Percentiles rank a stretch among this genome's conserved stretches.
These are phyloP conservation scores for Pseudotriccus pelzelni DNA, from an alignment of 2,797 vertebrate species.

Conservation along the genomic window DNA sequence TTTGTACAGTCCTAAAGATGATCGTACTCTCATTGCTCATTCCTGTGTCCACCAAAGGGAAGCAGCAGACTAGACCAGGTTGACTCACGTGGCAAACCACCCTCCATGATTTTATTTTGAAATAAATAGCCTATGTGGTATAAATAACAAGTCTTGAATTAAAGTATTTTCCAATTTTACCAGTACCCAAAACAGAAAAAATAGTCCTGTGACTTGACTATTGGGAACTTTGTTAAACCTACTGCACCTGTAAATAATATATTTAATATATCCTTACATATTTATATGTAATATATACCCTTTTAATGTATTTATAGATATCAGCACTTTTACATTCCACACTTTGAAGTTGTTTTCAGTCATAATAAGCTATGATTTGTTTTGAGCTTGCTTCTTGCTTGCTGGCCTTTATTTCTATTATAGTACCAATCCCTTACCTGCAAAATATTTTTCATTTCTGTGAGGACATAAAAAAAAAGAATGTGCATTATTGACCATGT, in stretches of 20 bases:
- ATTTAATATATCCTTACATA: background rate
- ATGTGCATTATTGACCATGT: conserved; percentile 63
- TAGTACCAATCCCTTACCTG: conserved; percentile 43
- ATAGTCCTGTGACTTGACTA: background rate
- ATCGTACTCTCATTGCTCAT: background rate
- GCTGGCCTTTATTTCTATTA: conserved; percentile 57
- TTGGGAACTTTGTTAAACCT: background rate
- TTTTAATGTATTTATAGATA: background rate
- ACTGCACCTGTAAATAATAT: background rate
- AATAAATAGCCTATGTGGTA: background rate
- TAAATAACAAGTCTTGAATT: background rate
- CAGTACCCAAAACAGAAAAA: background rate
- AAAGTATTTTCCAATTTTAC: background rate
- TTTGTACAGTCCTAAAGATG: background rate
- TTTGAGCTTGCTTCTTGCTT: conserved; percentile 42
- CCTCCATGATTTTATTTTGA: background rate
- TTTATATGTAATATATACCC: background rate
- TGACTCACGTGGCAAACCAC: background rate
- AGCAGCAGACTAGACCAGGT: background rate
- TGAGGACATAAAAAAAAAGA: conserved; percentile 48
- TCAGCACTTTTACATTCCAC: background rate
- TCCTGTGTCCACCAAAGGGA: background rate
- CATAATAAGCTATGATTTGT: conserved; percentile 14
- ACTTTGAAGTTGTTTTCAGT: background rate
- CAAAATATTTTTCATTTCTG: conserved; percentile 69